These are phyloP conservation scores for Danionella cerebrum DNA, from an alignment of 2,113 vertebrate genomes.

Conservation along the genomic window DNA sequence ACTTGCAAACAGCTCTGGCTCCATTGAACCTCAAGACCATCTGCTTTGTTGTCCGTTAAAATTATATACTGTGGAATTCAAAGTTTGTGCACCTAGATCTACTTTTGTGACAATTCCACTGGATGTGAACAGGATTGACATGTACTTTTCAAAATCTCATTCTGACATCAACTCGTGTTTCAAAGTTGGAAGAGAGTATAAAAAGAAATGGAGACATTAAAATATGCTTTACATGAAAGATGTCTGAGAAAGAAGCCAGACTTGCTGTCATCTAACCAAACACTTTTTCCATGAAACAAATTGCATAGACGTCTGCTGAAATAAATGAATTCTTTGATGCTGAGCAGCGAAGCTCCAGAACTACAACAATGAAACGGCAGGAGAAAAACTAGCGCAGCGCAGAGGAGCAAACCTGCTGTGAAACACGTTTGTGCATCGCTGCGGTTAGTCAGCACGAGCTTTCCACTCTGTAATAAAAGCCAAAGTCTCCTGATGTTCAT, in stretches of 20 bases:
- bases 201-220: neutral
- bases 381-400: slow-evolving; percentile 9
- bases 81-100: no score
- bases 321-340: slow-evolving; percentile 1
- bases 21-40: no score
- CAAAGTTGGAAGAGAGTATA: no score
- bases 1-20: no score
- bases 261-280: neutral
- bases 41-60: no score
- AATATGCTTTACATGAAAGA: neutral
- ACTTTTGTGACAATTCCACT: no score
- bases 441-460: slow-evolving; percentile 28
- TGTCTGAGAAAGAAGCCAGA: neutral
- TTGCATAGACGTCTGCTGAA: neutral
- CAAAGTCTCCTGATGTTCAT: neutral
- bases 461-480: slow-evolving; percentile 31
- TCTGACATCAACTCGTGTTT: no score
- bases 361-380: neutral
- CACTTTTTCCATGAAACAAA: neutral
- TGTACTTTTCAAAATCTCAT: no score
- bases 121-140: no score
- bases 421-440: slow-evolving; percentile 28
- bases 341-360: neutral
- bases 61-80: no score
- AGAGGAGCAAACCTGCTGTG: slow-evolving; percentile 13